These are phyloP conservation scores for Gallinago jamesoni DNA, from an alignment of 2,113 vertebrate genomes.

Conservation along the genomic window DNA sequence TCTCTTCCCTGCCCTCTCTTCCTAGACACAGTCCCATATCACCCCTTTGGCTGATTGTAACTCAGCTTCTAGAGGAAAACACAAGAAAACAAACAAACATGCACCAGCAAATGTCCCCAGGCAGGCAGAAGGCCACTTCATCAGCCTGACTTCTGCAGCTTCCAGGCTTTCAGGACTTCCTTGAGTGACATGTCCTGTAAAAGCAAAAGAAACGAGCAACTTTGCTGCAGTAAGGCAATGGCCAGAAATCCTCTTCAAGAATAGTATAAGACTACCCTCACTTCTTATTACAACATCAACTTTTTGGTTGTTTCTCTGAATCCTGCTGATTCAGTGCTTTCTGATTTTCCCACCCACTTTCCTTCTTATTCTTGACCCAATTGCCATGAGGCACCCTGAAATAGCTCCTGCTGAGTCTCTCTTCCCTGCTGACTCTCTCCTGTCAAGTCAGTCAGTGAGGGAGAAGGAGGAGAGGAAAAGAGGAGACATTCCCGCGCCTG, in stretches of 20 bases:
- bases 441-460: neutral
- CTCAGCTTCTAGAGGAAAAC: neutral
- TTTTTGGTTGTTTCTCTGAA: neutral
- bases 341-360: neutral
- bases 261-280: neutral
- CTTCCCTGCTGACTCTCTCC: neutral
- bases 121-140: neutral
- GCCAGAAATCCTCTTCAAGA: neutral
- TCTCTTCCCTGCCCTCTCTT: neutral
- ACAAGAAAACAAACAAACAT: neutral
- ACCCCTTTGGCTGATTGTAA: neutral
- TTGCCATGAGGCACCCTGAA: neutral
- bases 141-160: neutral
- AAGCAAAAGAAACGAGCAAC: neutral
- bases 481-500: accelerated
- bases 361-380: neutral
- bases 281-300: neutral
- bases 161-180: neutral
- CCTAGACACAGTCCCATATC: too few relatives aligned
- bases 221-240: accelerated
- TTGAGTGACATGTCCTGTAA: neutral
- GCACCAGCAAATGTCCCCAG: neutral
- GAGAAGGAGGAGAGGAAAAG: neutral
- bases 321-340: neutral
- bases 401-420: neutral